Conservation (phyloP, 2,797 vertebrate genomes). For the Staurois parvus region DNA sequence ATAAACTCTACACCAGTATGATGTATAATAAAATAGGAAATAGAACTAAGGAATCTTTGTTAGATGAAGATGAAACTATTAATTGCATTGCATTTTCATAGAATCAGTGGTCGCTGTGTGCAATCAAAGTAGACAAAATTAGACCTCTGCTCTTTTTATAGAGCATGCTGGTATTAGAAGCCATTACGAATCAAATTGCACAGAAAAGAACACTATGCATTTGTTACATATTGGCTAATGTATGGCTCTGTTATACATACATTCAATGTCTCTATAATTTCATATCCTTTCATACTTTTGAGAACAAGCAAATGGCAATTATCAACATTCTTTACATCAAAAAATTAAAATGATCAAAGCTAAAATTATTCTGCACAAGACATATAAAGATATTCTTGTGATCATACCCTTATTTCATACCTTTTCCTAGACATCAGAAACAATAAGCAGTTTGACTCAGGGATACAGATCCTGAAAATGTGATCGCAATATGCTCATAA, state of each 20-base stretch:
- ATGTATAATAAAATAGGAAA: background rate
- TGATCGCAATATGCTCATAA: background rate
- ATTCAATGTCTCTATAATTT: background rate
- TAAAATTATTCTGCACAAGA: background rate
- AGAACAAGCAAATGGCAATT: too few species aligned
- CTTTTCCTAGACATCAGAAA: too few species aligned
- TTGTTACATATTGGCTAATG: background rate
- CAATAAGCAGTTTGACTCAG: too few species aligned
- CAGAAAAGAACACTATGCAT: background rate
- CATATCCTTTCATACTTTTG: too few species aligned
- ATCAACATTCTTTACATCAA: background rate
- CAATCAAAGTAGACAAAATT: background rate
- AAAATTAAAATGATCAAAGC: background rate
- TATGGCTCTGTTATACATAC: background rate
- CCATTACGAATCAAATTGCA: background rate
- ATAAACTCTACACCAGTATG: slow-evolving; percentile 32
- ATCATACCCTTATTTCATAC: too few species aligned
- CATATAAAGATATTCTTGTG: too few species aligned
- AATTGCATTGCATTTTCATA: background rate
- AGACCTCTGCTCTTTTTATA: slow-evolving; percentile 3
- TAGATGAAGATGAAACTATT: background rate
- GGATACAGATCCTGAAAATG: background rate
- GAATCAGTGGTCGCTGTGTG: background rate
- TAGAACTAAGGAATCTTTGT: background rate
- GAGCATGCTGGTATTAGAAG: background rate